A percentile compares a stretch with the other conserved stretches of the same genome.
These are phyloP conservation scores for Nesospiza acunhae DNA, from an alignment of 2,113 vertebrate species.

Conservation along the genomic window DNA sequence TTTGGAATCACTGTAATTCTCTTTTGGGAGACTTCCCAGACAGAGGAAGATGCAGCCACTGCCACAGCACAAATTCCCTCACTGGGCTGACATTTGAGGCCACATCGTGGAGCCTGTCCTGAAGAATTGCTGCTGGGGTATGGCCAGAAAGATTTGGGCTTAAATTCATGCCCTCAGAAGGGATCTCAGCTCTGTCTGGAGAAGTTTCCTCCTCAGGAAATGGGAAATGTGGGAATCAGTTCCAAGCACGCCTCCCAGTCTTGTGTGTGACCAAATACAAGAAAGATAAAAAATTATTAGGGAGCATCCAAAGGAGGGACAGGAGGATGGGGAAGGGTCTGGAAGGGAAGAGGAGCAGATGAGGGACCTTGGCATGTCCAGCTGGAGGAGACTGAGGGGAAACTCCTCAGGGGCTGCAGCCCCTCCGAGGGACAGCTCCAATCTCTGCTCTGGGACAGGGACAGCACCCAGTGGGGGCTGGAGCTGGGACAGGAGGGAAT, in stretches of 20 bases:
- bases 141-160: background rate
- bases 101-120: background rate
- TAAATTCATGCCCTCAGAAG: background rate
- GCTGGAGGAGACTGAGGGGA: background rate
- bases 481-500: background rate
- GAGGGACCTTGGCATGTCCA: background rate
- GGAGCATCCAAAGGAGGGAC: background rate
- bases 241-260: background rate
- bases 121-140: background rate
- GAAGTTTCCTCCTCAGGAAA: background rate
- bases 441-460: background rate
- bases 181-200: background rate
- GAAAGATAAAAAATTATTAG: background rate
- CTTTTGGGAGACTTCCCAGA: conserved; percentile 1
- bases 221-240: background rate
- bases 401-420: background rate
- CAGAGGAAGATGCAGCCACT: background rate
- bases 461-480: background rate
- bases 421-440: rapidly evolving
- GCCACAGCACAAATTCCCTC: background rate
- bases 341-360: background rate
- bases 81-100: background rate
- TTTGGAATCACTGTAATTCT: background rate
- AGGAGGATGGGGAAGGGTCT: background rate
- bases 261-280: background rate